Base-by-base conservation (phyloP, 2,888 invertebrate genomes). In the Sarcophaga variegata region DNA sequence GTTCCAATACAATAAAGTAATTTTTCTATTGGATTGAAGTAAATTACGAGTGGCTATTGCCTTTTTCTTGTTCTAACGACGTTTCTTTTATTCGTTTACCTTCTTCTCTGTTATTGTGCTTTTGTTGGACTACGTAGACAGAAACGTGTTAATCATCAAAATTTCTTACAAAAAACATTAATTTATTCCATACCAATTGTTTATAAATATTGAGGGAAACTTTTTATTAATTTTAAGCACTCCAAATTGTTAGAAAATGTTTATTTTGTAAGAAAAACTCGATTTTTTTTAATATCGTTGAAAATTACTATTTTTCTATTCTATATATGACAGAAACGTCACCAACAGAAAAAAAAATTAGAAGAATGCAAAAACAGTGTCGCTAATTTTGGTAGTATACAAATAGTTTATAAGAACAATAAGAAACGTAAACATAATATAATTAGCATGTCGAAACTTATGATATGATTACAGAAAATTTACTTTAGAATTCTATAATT, bases 291-390 rank as follows among this genome's bases (percentile, higher is more conserved):
- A 74, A 27, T 47, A 47, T 83, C 77, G 69, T 66, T 70, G 70
- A 79, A 87, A 84, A 84, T 75, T 59, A 79, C 37, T 70, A 75
- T 75, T 81, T 83, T 74, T 75, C 25, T 72, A 59, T 78, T 86
- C 85, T 78, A 78, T 78, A 81, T 81, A 89, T 90, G 90, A 89
- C 90, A 90, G 88, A 89, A 90, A 90, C 90, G 90, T 90, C 90
- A 90, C 89, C 89, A 89, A n/a, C 80, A 66, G 49, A n/a, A 66
- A 47, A 45, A 47, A 27, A 37, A 45, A 27, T 8, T 27, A 66
- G 11, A 25, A 59, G 59, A 69, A 74, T 37, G 12, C 59, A 59
- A 62, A 25, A 59, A 27, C 37, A 20, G 47, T 22, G 27, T 72
- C 77, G 83, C 17, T 14, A 47, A 60, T 67, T 62, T 20, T 20